These are phyloP conservation scores for Neria commutata DNA, from an alignment of 2,888 invertebrate genomes.

Conservation along the genomic window DNA sequence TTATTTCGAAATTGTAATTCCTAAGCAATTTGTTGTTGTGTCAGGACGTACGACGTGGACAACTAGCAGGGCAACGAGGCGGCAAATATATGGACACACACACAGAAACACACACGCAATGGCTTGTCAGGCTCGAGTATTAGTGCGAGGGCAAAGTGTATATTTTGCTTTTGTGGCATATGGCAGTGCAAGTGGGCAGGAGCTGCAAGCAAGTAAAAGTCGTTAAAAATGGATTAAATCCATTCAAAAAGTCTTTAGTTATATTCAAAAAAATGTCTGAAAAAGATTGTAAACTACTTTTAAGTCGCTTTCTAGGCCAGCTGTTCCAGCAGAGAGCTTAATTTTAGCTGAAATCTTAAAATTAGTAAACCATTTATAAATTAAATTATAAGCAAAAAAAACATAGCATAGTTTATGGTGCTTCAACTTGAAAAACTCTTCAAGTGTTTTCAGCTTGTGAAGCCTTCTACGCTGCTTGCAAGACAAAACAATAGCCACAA, in stretches of 20 bases:
- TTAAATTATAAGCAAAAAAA: no score
- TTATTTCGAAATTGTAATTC: constrained; percentile 19
- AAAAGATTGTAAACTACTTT: no score
- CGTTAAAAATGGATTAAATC: not conserved
- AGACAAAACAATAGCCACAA: not conserved
- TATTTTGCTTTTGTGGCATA: not conserved
- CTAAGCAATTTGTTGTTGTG: constrained; percentile 43
- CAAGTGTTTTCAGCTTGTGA: not conserved
- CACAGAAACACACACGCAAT: constrained; percentile 23
- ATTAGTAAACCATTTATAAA: no score
- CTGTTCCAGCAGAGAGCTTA: no score
- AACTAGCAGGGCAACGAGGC: constrained; percentile 3
- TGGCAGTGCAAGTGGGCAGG: not conserved
- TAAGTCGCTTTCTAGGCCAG: no score
- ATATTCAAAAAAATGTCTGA: no score
- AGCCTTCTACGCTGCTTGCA: not conserved
- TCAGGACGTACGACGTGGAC: constrained; percentile 40
- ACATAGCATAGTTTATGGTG: no score
- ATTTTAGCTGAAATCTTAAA: no score
- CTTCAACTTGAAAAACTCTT: no score
- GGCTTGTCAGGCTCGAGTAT: constrained; percentile 15
- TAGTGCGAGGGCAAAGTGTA: not conserved
- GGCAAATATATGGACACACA: not conserved
- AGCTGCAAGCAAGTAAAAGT: not conserved
- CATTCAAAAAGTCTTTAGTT: no score